Evolutionary conservation across 2,113 vertebrate species (phyloP).

Genomic region (Platanista minor): DNA sequence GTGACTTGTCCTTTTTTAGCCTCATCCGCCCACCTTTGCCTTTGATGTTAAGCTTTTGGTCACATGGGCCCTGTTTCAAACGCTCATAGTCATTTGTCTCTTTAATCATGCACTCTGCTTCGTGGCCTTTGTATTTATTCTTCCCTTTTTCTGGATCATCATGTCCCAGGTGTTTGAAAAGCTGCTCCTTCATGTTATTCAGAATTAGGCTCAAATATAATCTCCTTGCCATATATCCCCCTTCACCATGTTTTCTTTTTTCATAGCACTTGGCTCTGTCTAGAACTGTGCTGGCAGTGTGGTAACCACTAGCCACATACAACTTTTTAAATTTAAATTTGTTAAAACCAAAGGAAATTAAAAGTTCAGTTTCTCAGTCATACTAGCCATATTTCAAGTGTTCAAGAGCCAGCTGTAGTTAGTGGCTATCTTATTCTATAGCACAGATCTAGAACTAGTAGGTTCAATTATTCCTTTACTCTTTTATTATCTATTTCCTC

Average conservation of each 20-base stretch:
- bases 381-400: not conserved
- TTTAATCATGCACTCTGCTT: not conserved
- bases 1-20: not conserved
- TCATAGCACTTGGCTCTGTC: not conserved
- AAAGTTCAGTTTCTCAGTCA: too few species aligned
- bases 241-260: not conserved
- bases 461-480: not conserved
- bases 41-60: not conserved
- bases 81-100: not conserved
- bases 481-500: not conserved
- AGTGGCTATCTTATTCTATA: not conserved
- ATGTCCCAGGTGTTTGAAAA: not conserved
- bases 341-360: not conserved
- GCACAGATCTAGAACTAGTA: not conserved
- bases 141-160: not conserved
- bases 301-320: too few species aligned
- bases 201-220: not conserved
- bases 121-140: not conserved
- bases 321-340: not conserved
- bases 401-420: not conserved
- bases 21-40: rapidly evolving
- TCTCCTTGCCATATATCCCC: too few species aligned
- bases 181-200: not conserved
- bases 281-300: not conserved
- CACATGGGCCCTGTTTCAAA: not conserved